Conservation (phyloP, 1,140 invertebrate species). For the Brachionus asplanchnoidis region DNA sequence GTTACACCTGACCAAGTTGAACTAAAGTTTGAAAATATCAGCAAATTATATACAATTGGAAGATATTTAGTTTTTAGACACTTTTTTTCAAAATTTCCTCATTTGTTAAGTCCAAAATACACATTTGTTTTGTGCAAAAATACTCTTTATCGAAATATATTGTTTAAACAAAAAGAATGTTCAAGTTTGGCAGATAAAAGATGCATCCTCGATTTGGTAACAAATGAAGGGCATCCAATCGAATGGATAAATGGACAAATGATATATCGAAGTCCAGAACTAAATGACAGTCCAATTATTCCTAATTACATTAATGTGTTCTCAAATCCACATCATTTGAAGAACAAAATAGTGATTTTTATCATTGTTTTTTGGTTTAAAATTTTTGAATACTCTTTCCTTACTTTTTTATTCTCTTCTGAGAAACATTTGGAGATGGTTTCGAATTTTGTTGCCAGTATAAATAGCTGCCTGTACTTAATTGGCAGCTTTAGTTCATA, state of each 20-base stretch:
- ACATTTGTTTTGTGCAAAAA: conserved; percentile 59
- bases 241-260: conserved; percentile 69
- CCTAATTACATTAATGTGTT: not conserved
- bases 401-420: conserved; percentile 69
- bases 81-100: not conserved
- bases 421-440: conserved; percentile 69
- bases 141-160: conserved; percentile 86
- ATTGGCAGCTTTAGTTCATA: conserved; percentile 93
- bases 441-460: conserved; percentile 77
- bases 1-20: conserved; percentile 94
- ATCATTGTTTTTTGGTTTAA: too few species aligned
- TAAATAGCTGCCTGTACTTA: conserved; percentile 90
- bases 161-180: conserved; percentile 66
- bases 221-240: conserved; percentile 57
- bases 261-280: conserved; percentile 65
- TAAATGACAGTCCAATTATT: not conserved
- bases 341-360: not conserved
- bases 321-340: not conserved
- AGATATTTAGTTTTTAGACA: not conserved
- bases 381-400: not conserved
- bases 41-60: conserved; percentile 68
- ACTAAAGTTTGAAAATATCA: conserved; percentile 72
- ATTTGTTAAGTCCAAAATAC: not conserved
- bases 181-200: conserved; percentile 93
- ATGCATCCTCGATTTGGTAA: conserved; percentile 86